Base-by-base conservation (phyloP, 30 jellyfish, hydroid and myxozoan species). In the Hydra vulgaris region DNA sequence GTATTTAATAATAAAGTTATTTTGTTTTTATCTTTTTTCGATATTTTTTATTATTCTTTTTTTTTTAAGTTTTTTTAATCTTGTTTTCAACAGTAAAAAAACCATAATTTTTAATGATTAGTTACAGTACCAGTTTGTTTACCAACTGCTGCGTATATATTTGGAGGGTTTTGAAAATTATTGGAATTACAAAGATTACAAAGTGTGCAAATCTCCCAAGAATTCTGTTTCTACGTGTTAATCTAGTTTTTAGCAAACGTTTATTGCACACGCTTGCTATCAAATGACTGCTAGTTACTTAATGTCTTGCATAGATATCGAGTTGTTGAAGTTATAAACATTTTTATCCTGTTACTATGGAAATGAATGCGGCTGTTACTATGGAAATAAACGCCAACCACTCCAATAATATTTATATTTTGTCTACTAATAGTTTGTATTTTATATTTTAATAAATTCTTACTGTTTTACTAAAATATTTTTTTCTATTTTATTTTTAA, bases 151-250 rank as follows among this genome's bases (percentile, higher is more conserved):
- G 87, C 71, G 84, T 52, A 88, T 85, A 18, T 89, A 89, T 71
- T 67, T 89, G 80, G 95, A 89, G 73, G 92, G 95, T 12, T 89
- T 89, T 61, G 94, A 89, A 77, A 89, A 81, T 55, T 89, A 84
- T 79, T 76, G 74, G 77, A 89, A 81, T 70, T 89, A 67, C 74
- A 83, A 89, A 77, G 85, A 84, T 53, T 82, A 82, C 78, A 78
- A 78, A 53, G 79, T 78, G 40, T 52, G 80, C 53, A 76, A 77
- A 1, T 78, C 85, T 18, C 85, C 85, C 18, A 20, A 53, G 18
- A 77, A 77, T 0, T 78, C 85, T 0, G 69, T 75, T 7, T 21
- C 85, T 20, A 17, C 85, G 5, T 40, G 61, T 40, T 40, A 40
- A 40, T 40, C 5, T 3, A 40, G 5, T 40, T 40, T 3, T 40